Base-by-base conservation (phyloP, 2,888 invertebrate species). In the Camponotus fellah region DNA sequence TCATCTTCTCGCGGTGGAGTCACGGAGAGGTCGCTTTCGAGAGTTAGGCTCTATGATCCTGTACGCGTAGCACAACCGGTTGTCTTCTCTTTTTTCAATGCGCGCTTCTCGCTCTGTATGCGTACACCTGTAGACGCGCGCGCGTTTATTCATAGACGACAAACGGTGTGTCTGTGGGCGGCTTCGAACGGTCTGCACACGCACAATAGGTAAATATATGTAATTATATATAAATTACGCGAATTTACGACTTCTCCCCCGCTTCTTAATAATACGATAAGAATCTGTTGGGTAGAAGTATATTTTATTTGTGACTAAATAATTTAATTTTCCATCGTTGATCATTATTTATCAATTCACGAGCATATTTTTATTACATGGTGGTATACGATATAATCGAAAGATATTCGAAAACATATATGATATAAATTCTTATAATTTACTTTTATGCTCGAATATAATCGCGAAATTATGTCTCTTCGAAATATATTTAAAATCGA, bases 31-130 rank as follows among this genome's bases (percentile, higher is more conserved):
- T 93, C 93, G 92, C 91, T 90, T 92, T 91, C 91, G 91, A 92
- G 92, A 92, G 91, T 91, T 89, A 91, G 91, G 90, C 91, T 93
- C 93, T 93, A 93, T 93, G 93, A 93, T 93, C 92, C 90, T 91
- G 91, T 86, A 90, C 90, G 92, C 92, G 92, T 92, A 93, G 92
- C 93, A 92, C 92, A 94, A 93, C 93, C 93, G 93, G 93, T 94
- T 93, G 93, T 93, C 92, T 92, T 90, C 87, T 92, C 93, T 92
- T 93, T 93, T 92, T 92, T 92, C 92, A 90, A 90, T 92, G 88
- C 91, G 87, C 88, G 86, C 81, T 88, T 37, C 87, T 89, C 87
- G 86, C 91, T 85, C 86, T 79, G 89, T 90, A 85, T 86, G 85
- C 85, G 85, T 82, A 79, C 84, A 84, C 82, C 77, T 84, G 69